Base-by-base conservation (phyloP, 30 jellyfish, hydroid and myxozoan species). In the Aurelia aurita complex sp. Pacific region DNA sequence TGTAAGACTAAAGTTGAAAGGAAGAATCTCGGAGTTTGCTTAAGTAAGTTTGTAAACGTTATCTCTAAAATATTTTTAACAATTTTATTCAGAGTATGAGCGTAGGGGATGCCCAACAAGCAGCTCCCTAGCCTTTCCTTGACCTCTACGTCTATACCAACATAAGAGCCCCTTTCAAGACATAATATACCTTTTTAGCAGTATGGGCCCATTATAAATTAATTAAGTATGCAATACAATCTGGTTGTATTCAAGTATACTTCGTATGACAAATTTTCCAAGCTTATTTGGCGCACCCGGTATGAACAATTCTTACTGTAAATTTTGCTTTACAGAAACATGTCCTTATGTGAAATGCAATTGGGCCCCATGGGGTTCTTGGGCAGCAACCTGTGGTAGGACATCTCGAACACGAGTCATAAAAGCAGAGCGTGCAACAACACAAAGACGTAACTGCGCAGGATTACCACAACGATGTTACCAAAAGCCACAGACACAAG, bases 301-400 rank as follows among this genome's bases (percentile, higher is more conserved):
- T 23, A 60, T 14, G 0, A 60, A 19, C 32, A 7, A 60, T 61
- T 61, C 3, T 13, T 1, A 61, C 36, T 9, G 12, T 17, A 14
- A 0, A 3, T 14, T 36, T 76, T 67, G 15, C 19, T 18, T 32
- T 65, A 3, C 73, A 74, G 97, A 83, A 64, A 65, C 73, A 12
- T 89, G 97, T 80, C 66, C 42, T 17, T 89, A 89, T 74, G 92
- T 89, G 68, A 89, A 81, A 81, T 89, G 97, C 71, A 54, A 10
- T 0, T 81, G 88, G 76, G 93, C 85, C 3, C 77, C 77, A 16
- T 89, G 97, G 97, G 74, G 93, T 35, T 63, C 90, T 10, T 89
- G 97, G 97, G 38, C 89, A 18, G 82, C 97, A 52, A 29, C 77
- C 23, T 89, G 97, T 74, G 97, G 97, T 2, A 72, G 77, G 51